Conservation (phyloP, 2,888 invertebrate genomes). For the Mimas tiliae region DNA sequence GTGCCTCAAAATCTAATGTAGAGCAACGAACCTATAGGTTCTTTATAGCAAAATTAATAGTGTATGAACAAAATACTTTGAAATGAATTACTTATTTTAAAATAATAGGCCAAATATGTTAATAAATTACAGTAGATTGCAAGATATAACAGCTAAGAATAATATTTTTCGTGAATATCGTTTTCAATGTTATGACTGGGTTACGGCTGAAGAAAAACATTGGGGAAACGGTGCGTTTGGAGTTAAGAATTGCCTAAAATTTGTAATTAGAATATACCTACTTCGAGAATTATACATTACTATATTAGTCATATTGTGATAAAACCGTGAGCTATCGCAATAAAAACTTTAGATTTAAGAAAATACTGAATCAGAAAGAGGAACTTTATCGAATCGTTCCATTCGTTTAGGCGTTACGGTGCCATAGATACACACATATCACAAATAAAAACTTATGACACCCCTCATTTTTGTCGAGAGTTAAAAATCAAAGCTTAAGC, state of each 20-base stretch:
- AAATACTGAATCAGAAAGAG: background rate
- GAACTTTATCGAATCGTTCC: no score
- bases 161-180: background rate
- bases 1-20: background rate
- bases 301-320: background rate
- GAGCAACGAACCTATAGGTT: background rate
- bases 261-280: background rate
- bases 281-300: background rate
- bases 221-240: background rate
- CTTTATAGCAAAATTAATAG: background rate
- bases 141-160: background rate
- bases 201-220: background rate
- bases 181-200: conserved; percentile 4
- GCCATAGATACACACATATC: no score
- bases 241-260: background rate
- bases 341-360: background rate
- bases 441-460: no score
- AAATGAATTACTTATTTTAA: background rate
- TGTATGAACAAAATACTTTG: background rate
- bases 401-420: no score
- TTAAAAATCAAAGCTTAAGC: no score
- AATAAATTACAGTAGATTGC: background rate
- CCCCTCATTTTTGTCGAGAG: no score
- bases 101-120: conserved; percentile 5
- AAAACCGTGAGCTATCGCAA: background rate